A percentile compares a stretch with the other conserved stretches of the same genome.
These are phyloP conservation scores for Petrocephalus sullivani DNA, from an alignment of 2,797 vertebrate species.

Conservation along the genomic window DNA sequence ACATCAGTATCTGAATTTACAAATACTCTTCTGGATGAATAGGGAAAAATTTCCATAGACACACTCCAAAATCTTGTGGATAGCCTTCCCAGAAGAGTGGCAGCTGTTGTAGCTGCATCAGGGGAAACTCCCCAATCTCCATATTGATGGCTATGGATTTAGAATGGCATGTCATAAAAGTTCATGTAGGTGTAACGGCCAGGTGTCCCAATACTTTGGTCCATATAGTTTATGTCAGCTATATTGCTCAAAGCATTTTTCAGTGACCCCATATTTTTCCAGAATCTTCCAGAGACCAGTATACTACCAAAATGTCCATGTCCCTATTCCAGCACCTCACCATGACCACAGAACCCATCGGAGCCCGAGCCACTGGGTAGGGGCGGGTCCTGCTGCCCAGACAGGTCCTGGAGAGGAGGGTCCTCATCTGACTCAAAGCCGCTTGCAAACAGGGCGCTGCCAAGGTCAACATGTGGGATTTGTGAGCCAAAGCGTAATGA, in stretches of 20 bases:
- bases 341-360: slow-evolving; percentile 54
- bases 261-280: slow-evolving; percentile 13
- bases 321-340: slow-evolving; percentile 35
- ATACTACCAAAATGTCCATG: slow-evolving; percentile 7
- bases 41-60: neutral
- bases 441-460: slow-evolving; percentile 71
- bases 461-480: slow-evolving; percentile 5
- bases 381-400: slow-evolving; percentile 47
- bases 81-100: too few relatives aligned
- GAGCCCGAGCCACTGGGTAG: slow-evolving; percentile 41
- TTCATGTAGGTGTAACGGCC: neutral
- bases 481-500: neutral
- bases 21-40: neutral
- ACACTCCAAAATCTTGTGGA: too few relatives aligned
- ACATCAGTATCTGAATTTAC: neutral
- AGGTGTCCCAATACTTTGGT: neutral
- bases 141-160: neutral
- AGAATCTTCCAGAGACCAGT: slow-evolving; percentile 4
- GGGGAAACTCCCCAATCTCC: too few relatives aligned
- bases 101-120: too few relatives aligned
- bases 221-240: neutral
- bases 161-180: neutral
- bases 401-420: slow-evolving; percentile 45
- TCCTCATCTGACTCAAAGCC: slow-evolving; percentile 67
- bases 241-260: neutral